Percentiles rank a stretch among this genome's conserved stretches.
These are phyloP conservation scores for Drosophila virilis DNA, from an alignment of 1,140 invertebrate species.

Conservation along the genomic window DNA sequence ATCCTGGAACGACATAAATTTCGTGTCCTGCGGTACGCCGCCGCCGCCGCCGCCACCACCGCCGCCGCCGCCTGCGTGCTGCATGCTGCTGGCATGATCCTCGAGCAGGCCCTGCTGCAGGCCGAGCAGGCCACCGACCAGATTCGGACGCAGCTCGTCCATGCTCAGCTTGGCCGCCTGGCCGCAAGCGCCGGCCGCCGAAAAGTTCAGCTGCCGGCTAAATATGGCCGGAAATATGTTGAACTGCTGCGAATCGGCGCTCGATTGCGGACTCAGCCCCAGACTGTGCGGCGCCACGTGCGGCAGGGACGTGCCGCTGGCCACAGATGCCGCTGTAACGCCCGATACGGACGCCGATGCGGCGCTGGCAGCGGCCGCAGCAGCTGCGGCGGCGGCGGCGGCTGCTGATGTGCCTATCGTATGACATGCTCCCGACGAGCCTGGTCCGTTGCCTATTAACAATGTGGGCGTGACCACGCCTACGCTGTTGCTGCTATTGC, in stretches of 20 bases:
- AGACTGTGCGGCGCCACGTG: conserved; percentile 85
- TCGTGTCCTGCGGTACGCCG: conserved; percentile 78
- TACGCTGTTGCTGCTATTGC: conserved; percentile 33
- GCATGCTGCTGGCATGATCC: conserved; percentile 87
- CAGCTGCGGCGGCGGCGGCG: conserved; percentile 72
- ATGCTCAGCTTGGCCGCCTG: conserved; percentile 86
- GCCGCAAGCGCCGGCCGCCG: conserved; percentile 87
- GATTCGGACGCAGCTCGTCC: conserved; percentile 92
- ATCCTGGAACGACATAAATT: conserved; percentile 85
- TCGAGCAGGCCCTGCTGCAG: conserved; percentile 89
- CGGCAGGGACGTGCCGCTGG: conserved; percentile 64
- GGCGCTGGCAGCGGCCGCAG: conserved; percentile 31
- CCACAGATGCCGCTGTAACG: conserved; percentile 63
- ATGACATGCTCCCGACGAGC: conserved; percentile 83
- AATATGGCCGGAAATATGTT: conserved; percentile 95
- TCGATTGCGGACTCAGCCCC: conserved; percentile 85
- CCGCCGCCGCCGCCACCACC: conserved; percentile 6
- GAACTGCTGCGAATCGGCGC: conserved; percentile 90
- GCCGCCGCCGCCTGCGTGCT: conserved; percentile 49
- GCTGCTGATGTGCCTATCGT: conserved; percentile 42
- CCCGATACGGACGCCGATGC: conserved; percentile 27
- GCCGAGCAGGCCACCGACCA: conserved; percentile 90
- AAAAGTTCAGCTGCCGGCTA: conserved; percentile 93
- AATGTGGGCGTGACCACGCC: conserved; percentile 54
- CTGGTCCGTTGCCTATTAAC: conserved; percentile 70